Evolutionary conservation across 2,888 invertebrate species (phyloP).

Genomic region (Neoaliturus tenellus): DNA sequence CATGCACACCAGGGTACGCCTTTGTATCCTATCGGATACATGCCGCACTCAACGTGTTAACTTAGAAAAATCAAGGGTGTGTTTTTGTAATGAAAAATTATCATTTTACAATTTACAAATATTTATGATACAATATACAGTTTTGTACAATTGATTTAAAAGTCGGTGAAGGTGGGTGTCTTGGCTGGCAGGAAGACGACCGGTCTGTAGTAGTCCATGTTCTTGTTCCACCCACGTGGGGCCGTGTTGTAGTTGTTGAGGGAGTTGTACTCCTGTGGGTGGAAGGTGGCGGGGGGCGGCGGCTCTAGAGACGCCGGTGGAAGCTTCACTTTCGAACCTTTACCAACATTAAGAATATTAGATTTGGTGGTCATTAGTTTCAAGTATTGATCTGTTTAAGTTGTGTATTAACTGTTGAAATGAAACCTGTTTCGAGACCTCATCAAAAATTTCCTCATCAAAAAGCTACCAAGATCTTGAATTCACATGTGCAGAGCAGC

Average conservation of each 20-base stretch:
- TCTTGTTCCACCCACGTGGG: constrained; percentile 87
- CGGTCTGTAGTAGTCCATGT: constrained; percentile 81
- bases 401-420: too few species aligned
- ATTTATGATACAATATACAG: constrained; percentile 50
- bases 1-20: too few species aligned
- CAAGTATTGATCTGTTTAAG: too few species aligned
- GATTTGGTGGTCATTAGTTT: neutral
- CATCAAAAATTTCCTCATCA: too few species aligned
- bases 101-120: constrained; percentile 31
- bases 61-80: too few species aligned
- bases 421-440: too few species aligned
- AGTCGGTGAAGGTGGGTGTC: constrained; percentile 62
- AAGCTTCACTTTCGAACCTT: constrained; percentile 34
- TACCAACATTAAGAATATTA: neutral
- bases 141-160: constrained; percentile 57
- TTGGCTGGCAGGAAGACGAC: constrained; percentile 78
- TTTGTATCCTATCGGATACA: too few species aligned
- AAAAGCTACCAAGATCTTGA: too few species aligned
- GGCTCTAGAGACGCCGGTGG: constrained; percentile 45
- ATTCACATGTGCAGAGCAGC: too few species aligned
- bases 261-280: constrained; percentile 59
- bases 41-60: too few species aligned
- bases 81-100: neutral
- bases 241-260: constrained; percentile 87
- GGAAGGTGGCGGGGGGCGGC: constrained; percentile 60